phyloP scores from a whole-genome alignment of 2,797 vertebrate species.

The Parotocinclus haroldoi region DNA sequence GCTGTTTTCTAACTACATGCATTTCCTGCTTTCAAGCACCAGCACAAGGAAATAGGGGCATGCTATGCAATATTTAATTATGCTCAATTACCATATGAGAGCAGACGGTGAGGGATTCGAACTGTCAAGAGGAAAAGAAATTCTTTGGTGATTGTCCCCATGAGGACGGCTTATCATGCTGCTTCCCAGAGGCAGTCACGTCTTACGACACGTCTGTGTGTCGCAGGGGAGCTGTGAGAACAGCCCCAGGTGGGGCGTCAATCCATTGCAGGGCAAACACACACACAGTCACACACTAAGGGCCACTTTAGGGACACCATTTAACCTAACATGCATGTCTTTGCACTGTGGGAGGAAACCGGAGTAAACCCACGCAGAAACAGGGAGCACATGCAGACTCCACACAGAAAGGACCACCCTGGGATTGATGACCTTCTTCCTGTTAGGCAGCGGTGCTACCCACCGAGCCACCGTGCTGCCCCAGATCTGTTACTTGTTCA shows the following conservation, averaged over 20 bases:
- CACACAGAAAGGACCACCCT: too few relatives aligned
- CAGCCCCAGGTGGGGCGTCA: background rate
- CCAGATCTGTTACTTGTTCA: too few relatives aligned
- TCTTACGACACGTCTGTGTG: slow-evolving; percentile 2
- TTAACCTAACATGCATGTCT: too few relatives aligned
- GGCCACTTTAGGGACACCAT: too few relatives aligned
- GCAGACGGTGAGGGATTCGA: background rate
- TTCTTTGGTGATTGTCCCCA: slow-evolving; percentile 35
- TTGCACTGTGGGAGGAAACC: too few relatives aligned
- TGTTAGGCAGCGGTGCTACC: too few relatives aligned
- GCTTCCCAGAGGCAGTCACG: slow-evolving; percentile 1
- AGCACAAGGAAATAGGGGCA: background rate
- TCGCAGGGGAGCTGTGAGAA: slow-evolving; percentile 9
- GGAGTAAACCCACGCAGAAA: too few relatives aligned
- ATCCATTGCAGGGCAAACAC: too few relatives aligned
- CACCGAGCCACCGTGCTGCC: too few relatives aligned
- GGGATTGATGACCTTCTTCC: too few relatives aligned
- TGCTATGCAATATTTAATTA: slow-evolving; percentile 15
- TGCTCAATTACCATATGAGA: slow-evolving; percentile 1
- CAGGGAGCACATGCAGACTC: too few relatives aligned
- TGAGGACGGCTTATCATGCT: slow-evolving; percentile 13
- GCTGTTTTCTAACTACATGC: background rate
- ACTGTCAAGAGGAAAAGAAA: slow-evolving; percentile 6
- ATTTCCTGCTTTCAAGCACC: slow-evolving; percentile 1
- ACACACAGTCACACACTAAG: too few relatives aligned